Conservation (phyloP, 2,113 vertebrate genomes). For the Tenrec ecaudatus region DNA sequence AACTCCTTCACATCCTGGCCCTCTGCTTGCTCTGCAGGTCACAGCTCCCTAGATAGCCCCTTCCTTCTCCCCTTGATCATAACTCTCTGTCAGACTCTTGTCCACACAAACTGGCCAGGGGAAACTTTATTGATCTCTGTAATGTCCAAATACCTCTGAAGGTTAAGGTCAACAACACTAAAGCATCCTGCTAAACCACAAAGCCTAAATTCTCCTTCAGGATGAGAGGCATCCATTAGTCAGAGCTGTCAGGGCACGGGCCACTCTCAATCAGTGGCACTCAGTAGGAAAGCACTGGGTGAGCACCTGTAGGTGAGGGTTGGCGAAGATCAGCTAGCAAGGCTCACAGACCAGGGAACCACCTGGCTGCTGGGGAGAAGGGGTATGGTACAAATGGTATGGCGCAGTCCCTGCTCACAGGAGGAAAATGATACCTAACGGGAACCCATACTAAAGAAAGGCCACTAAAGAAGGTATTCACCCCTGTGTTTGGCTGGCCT, state of each 20-base stretch:
- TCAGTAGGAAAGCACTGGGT: not conserved
- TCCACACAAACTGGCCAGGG: slow-evolving; percentile 13
- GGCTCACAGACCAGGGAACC: not conserved
- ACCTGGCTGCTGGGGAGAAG: not conserved
- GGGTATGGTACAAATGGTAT: not conserved
- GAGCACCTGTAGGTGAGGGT: not conserved
- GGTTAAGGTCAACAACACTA: slow-evolving; percentile 76
- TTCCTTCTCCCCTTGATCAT: not conserved
- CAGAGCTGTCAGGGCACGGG: slow-evolving; percentile 79
- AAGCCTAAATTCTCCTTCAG: slow-evolving; percentile 80
- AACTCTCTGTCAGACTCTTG: slow-evolving; percentile 73
- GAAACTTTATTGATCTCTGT: not conserved
- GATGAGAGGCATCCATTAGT: slow-evolving; percentile 84
- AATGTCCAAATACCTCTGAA: slow-evolving; percentile 59
- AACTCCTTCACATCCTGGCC: fast-evolving
- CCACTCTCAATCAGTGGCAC: slow-evolving; percentile 69
- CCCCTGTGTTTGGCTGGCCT: too few species aligned
- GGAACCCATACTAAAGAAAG: not conserved
- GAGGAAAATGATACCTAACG: not conserved
- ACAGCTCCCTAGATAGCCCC: not conserved
- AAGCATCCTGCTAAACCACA: slow-evolving; percentile 80
- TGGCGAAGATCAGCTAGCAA: not conserved
- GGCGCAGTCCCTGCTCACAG: not conserved
- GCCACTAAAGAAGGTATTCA: not conserved
- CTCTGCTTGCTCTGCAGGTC: not conserved